A percentile compares a stretch with the other conserved stretches of the same genome.
Evolutionary conservation across 2,797 vertebrate species (phyloP).

Genomic region (Ciconia nigra): DNA sequence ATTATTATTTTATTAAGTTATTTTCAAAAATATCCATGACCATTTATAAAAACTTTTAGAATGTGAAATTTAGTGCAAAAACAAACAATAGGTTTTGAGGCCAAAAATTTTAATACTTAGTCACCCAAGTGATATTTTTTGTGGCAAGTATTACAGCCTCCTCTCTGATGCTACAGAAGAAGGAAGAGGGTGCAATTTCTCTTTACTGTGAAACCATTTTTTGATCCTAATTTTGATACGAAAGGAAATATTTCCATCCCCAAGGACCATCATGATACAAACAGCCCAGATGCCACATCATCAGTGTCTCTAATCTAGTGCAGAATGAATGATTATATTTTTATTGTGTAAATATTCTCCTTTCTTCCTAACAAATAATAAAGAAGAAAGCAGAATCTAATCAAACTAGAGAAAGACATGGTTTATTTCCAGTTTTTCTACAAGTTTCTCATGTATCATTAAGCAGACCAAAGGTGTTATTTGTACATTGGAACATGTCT

Average conservation of each 20-base stretch:
- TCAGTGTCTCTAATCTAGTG: neutral
- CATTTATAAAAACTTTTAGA: neutral
- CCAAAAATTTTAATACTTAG: neutral
- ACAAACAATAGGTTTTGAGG: neutral
- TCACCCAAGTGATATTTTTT: neutral
- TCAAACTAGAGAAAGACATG: neutral
- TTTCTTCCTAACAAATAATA: neutral
- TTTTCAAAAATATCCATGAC: neutral
- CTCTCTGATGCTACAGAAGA: neutral
- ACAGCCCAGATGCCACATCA: neutral
- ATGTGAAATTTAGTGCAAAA: neutral
- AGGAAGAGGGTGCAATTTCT: neutral
- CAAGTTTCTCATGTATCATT: neutral
- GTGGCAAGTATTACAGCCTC: neutral
- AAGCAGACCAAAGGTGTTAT: neutral
- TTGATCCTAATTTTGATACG: neutral
- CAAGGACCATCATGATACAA: neutral
- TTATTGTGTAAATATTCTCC: neutral
- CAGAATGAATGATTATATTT: neutral
- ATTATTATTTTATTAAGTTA: too few species aligned
- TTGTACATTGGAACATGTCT: neutral
- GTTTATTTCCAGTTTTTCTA: neutral
- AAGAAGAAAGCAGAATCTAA: neutral
- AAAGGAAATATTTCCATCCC: neutral
- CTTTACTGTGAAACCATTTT: neutral